Percentiles rank a stretch among this genome's conserved stretches.
Conservation (phyloP, 2,888 invertebrate genomes). For the Diarsia brunnea region DNA sequence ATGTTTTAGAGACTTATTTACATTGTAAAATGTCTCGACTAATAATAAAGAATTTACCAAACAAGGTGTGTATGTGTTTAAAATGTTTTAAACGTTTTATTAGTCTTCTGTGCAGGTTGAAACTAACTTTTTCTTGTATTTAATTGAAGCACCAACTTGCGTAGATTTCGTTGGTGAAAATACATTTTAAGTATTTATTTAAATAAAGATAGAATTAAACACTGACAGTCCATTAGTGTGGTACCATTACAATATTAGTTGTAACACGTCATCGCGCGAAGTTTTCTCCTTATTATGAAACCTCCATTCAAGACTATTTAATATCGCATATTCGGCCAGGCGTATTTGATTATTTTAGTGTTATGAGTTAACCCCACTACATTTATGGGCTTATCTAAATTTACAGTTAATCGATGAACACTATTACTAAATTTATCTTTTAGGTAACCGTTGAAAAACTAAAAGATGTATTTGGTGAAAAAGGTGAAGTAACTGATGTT, state of each 20-base stretch:
- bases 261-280: background rate
- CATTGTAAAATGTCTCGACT: constrained; percentile 93
- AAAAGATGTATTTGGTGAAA: constrained; percentile 93
- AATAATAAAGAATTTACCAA: constrained; percentile 97
- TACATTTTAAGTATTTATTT: too few species aligned
- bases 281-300: background rate
- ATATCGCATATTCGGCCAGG: background rate
- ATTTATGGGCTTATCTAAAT: background rate
- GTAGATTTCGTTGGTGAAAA: background rate
- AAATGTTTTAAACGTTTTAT: background rate
- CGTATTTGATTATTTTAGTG: background rate
- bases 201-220: background rate
- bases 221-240: background rate
- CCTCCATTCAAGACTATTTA: background rate
- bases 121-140: background rate
- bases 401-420: too few species aligned
- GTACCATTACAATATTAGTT: background rate
- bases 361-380: background rate
- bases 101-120: background rate
- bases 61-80: constrained; percentile 92
- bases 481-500: constrained; percentile 97
- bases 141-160: background rate
- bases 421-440: constrained; percentile 65
- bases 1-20: background rate
- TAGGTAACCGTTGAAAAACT: constrained; percentile 95